phyloP scores from a whole-genome alignment of 2,888 invertebrate genomes.

The Acanthosepion pharaonis region DNA sequence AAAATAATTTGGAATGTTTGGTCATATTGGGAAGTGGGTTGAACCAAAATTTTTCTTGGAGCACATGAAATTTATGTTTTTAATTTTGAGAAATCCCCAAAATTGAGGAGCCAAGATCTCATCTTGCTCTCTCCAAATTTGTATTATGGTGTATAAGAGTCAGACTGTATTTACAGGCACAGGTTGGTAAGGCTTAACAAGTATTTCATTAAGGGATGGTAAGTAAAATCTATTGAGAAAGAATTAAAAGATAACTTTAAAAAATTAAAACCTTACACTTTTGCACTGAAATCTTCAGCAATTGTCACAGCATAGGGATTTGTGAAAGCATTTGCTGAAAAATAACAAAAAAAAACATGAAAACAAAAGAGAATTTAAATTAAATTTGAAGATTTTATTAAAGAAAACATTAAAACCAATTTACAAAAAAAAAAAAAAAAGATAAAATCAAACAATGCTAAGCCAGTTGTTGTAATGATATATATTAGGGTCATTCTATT shows the following conservation, averaged over 20 bases:
- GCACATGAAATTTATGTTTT: too few relatives aligned
- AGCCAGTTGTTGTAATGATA: too few relatives aligned
- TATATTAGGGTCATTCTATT: too few relatives aligned
- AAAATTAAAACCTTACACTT: not conserved
- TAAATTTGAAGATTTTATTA: not conserved
- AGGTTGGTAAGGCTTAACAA: not conserved
- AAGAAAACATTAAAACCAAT: not conserved
- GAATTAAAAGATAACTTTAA: not conserved
- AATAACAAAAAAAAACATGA: not conserved
- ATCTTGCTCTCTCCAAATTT: not conserved
- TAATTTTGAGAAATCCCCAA: too few relatives aligned
- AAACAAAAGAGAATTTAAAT: too few relatives aligned
- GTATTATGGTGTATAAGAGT: not conserved
- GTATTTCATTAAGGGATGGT: not conserved
- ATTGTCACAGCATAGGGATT: constrained; percentile 88
- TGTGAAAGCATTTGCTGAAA: constrained; percentile 74
- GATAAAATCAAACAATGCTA: too few relatives aligned
- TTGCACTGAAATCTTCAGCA: constrained; percentile 80
- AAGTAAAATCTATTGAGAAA: not conserved
- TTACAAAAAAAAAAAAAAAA: not conserved
- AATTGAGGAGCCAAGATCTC: not conserved
- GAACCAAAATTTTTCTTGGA: too few relatives aligned
- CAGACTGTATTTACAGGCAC: not conserved
- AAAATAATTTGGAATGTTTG: too few relatives aligned
- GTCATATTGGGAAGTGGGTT: too few relatives aligned